Conservation (phyloP, 2,797 vertebrate genomes). For the Arctocebus calabarensis region DNA sequence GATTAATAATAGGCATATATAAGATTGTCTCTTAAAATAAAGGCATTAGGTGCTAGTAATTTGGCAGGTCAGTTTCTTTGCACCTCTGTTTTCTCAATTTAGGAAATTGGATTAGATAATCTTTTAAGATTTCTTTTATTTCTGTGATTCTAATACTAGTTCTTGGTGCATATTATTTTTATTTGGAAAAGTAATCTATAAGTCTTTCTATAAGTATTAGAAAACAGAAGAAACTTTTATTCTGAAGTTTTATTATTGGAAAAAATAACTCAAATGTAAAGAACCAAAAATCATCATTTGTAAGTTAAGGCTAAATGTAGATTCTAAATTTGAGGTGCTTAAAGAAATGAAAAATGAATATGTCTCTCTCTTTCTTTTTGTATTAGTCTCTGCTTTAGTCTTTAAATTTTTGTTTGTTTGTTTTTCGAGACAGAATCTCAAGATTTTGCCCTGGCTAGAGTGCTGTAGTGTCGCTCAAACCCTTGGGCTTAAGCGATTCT, state of each 20-base stretch:
- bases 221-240: conserved; percentile 30
- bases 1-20: conserved; percentile 49
- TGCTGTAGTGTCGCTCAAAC: no score
- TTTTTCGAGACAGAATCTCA: no score
- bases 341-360: conserved; percentile 54
- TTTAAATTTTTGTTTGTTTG: not conserved
- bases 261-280: not conserved
- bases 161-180: conserved; percentile 32
- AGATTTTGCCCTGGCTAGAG: no score
- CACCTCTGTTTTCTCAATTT: conserved; percentile 28
- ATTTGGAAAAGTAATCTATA: conserved; percentile 58
- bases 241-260: conserved; percentile 61
- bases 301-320: conserved; percentile 51
- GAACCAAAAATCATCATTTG: conserved; percentile 9
- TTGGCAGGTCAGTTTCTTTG: conserved; percentile 21
- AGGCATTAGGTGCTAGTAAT: conserved; percentile 16
- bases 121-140: conserved; percentile 13
- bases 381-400: conserved; percentile 24
- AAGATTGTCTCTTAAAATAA: conserved; percentile 47
- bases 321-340: conserved; percentile 45
- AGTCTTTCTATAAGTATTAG: conserved; percentile 44
- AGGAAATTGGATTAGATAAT: conserved; percentile 19
- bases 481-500: no score
- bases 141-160: conserved; percentile 45
- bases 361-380: not conserved